Conservation (phyloP, 2,888 invertebrate species). For the Herminia tarsipennalis region DNA sequence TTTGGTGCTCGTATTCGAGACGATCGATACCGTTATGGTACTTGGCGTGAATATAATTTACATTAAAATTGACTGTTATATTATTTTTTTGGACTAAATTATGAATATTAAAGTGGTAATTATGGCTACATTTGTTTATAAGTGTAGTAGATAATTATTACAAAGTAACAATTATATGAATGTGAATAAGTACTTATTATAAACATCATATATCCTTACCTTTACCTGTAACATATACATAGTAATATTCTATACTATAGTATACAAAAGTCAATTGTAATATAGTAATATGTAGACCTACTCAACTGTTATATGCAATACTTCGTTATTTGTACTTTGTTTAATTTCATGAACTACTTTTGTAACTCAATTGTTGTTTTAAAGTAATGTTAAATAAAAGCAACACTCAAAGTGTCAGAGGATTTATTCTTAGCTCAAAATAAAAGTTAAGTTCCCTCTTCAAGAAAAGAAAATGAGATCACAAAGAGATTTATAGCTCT, state of each 20-base stretch:
- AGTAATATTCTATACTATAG: no score
- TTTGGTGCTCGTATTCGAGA: conserved; percentile 43
- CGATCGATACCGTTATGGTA: conserved; percentile 33
- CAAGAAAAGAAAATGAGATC: conserved; percentile 51
- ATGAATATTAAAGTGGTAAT: conserved; percentile 10
- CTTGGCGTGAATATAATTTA: conserved; percentile 32
- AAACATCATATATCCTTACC: no score
- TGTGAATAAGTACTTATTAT: no score
- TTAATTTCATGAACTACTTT: no score
- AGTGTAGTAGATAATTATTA: not conserved
- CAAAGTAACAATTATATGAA: no score
- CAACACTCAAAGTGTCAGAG: not conserved
- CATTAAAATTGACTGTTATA: conserved; percentile 22
- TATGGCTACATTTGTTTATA: not conserved
- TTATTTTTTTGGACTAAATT: conserved; percentile 5
- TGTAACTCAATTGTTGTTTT: no score
- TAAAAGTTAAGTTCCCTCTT: conserved; percentile 27
- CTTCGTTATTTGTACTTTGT: no score
- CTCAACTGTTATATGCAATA: no score
- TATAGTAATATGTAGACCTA: no score
- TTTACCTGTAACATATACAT: no score
- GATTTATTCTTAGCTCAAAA: conserved; percentile 7
- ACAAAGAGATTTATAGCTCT: conserved; percentile 56
- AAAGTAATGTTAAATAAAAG: no score
- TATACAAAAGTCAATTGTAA: no score